phyloP scores from a whole-genome alignment of 2,797 vertebrate species.

The Bryconaethiops microstoma region DNA sequence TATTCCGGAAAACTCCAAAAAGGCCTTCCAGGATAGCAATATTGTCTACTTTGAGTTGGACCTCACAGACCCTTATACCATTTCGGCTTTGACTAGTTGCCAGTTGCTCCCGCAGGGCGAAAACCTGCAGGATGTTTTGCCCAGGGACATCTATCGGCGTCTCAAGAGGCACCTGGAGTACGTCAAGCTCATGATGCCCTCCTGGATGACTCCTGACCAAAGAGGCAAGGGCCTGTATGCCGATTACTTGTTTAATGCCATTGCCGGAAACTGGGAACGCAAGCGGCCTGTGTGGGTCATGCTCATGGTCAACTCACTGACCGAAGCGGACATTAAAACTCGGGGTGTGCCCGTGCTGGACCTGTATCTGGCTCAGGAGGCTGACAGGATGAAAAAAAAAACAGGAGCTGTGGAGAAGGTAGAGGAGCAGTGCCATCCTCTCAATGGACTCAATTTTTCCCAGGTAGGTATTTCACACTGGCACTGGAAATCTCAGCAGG shows the following conservation, averaged over 20 bases:
- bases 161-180: slow-evolving; percentile 88
- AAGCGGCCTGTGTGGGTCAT: slow-evolving; percentile 91
- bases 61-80: slow-evolving; percentile 86
- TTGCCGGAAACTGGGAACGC: slow-evolving; percentile 89
- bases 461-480: slow-evolving; percentile 77
- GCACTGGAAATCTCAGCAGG: background rate
- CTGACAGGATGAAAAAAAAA: slow-evolving; percentile 85
- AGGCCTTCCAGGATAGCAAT: slow-evolving; percentile 88
- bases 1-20: slow-evolving; percentile 88
- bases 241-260: slow-evolving; percentile 90
- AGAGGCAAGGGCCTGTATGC: slow-evolving; percentile 87
- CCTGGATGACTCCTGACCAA: slow-evolving; percentile 91
- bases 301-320: slow-evolving; percentile 92
- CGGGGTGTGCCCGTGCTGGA: slow-evolving; percentile 86
- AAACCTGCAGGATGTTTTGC: slow-evolving; percentile 87
- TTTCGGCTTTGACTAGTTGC: slow-evolving; percentile 86
- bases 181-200: slow-evolving; percentile 89
- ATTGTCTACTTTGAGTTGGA: slow-evolving; percentile 90
- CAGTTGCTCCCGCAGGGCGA: slow-evolving; percentile 87
- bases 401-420: slow-evolving; percentile 89
- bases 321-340: slow-evolving; percentile 86
- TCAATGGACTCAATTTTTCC: slow-evolving; percentile 90
- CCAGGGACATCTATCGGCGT: slow-evolving; percentile 82
- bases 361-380: slow-evolving; percentile 90
- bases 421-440: slow-evolving; percentile 90